Percentiles rank a stretch among this genome's conserved stretches.
phyloP scores from a whole-genome alignment of 2,797 vertebrate genomes.

The Hypotaenidia okinawae region DNA sequence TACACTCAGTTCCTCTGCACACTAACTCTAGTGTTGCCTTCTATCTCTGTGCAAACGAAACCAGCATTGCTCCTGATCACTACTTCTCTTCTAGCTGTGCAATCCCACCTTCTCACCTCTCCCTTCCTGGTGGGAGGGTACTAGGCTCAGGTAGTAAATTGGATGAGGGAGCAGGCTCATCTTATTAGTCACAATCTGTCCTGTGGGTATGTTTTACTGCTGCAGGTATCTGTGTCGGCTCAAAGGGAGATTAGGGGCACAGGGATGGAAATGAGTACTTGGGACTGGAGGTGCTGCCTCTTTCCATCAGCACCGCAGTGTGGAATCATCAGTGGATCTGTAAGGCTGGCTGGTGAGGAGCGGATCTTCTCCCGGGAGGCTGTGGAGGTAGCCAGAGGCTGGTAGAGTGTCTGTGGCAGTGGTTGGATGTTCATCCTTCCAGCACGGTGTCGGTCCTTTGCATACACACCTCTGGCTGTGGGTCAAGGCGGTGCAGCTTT shows the following conservation, averaged over 20 bases:
- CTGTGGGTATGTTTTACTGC: neutral
- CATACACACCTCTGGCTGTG: neutral
- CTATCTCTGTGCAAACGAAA: neutral
- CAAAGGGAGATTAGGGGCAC: neutral
- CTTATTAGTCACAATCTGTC: neutral
- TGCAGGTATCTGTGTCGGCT: neutral
- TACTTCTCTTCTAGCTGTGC: neutral
- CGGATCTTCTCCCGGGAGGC: neutral
- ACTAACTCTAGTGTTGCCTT: neutral
- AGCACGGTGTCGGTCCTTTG: accelerated
- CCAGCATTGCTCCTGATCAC: accelerated
- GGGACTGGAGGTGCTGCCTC: neutral
- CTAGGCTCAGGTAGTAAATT: neutral
- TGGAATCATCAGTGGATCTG: neutral
- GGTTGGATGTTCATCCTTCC: neutral
- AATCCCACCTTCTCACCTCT: neutral
- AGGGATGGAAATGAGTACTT: neutral
- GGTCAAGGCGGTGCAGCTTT: neutral
- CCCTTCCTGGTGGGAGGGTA: neutral
- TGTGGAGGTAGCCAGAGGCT: neutral
- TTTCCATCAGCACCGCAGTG: neutral
- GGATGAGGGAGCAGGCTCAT: neutral
- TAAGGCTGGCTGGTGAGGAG: neutral
- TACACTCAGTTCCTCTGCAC: neutral
- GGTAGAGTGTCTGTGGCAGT: neutral